Conservation (phyloP, 2,888 invertebrate genomes). For the Dicroscelio sp. region DNA sequence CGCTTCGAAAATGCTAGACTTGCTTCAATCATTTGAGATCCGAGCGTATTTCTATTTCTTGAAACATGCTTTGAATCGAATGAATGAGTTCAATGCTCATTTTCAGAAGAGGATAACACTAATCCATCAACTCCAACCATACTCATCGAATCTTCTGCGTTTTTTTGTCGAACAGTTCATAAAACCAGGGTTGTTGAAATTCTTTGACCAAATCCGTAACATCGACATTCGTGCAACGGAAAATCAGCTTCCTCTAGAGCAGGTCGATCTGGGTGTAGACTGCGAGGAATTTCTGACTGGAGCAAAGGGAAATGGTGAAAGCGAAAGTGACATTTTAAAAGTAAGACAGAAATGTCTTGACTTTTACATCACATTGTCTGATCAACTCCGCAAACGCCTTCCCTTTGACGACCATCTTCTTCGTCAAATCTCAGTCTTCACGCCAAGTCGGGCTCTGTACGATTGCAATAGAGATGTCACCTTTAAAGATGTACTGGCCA, state of each 20-base stretch:
- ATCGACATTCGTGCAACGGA: neutral
- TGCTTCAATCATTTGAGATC: neutral
- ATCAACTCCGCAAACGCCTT: slow-evolving; percentile 40
- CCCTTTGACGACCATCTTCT: slow-evolving; percentile 39
- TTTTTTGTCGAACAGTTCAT: slow-evolving; percentile 16
- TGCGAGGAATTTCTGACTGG: neutral
- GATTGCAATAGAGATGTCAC: neutral
- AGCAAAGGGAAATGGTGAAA: neutral
- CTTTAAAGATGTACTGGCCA: slow-evolving; percentile 10
- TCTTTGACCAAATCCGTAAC: neutral
- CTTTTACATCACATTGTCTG: slow-evolving; percentile 54
- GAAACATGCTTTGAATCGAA: slow-evolving; percentile 42
- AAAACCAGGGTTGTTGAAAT: neutral
- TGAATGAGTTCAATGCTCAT: slow-evolving; percentile 37
- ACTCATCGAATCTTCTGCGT: neutral
- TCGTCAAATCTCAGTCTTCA: neutral
- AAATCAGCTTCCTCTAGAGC: neutral
- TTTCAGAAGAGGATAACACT: slow-evolving; percentile 61
- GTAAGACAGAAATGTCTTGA: slow-evolving; percentile 25
- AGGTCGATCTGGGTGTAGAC: slow-evolving; percentile 41
- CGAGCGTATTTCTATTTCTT: slow-evolving; percentile 65
- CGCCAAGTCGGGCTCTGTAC: neutral
- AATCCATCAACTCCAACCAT: slow-evolving; percentile 61
- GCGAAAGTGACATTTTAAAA: neutral
- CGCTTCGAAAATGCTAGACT: neutral